Conservation (phyloP, 2,113 vertebrate genomes). For the Tiliqua scincoides region DNA sequence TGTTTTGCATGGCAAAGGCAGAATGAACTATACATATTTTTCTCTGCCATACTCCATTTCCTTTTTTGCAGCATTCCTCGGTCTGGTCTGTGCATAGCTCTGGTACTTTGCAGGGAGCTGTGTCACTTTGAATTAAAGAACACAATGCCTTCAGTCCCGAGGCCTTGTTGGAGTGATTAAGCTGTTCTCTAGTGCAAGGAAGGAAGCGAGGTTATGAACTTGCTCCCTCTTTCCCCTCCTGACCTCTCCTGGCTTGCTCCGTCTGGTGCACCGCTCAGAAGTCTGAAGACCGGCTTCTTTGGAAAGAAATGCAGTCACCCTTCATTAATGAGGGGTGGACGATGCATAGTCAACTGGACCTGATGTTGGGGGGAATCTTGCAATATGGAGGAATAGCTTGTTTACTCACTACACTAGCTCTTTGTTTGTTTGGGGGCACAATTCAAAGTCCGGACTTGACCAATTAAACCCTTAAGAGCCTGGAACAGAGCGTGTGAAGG, state of each 20-base stretch:
- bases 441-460: neutral
- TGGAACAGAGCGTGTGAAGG: no score
- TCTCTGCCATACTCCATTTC: slow-evolving; percentile 8
- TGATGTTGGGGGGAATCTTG: neutral
- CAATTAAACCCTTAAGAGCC: neutral
- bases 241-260: slow-evolving; percentile 15
- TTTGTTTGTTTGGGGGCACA: neutral
- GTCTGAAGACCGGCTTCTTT: neutral
- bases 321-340: slow-evolving; percentile 2
- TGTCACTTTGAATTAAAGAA: slow-evolving; percentile 19
- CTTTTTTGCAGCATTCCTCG: neutral
- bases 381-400: neutral
- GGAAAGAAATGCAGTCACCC: neutral
- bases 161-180: slow-evolving; percentile 15
- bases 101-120: neutral
- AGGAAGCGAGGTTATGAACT: slow-evolving; percentile 25
- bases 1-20: neutral
- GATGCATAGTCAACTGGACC: neutral
- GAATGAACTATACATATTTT: neutral
- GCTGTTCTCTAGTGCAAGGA: neutral
- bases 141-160: neutral
- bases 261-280: neutral
- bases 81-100: neutral
- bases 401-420: neutral
- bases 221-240: slow-evolving; percentile 2